Conservation (phyloP, 2,797 vertebrate species). For the Melanotaenia nigrans region DNA sequence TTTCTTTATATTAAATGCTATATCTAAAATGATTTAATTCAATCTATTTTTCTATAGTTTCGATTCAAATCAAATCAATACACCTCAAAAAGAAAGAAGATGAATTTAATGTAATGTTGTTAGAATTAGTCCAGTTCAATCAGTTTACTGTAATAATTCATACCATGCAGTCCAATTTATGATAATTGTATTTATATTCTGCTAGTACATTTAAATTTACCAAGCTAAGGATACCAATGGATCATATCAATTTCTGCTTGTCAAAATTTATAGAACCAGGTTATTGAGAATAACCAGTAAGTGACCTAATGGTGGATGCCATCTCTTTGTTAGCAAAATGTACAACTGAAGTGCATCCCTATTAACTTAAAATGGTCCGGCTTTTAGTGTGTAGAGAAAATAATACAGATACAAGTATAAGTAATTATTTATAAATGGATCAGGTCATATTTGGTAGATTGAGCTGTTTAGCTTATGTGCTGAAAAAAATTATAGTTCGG, state of each 20-base stretch:
- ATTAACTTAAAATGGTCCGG: neutral
- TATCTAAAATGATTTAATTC: neutral
- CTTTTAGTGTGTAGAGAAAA: neutral
- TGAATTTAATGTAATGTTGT: neutral
- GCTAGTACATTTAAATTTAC: no score
- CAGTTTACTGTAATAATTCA: neutral
- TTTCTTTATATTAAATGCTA: neutral
- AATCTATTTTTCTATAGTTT: neutral
- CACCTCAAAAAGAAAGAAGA: neutral
- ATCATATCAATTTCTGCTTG: no score
- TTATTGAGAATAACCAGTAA: no score
- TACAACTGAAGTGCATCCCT: neutral
- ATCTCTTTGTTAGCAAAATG: neutral
- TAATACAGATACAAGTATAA: no score
- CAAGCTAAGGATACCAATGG: no score
- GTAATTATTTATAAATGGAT: no score
- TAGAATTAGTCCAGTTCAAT: neutral
- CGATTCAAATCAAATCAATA: neutral
- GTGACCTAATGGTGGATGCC: no score
- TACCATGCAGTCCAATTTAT: neutral
- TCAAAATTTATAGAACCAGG: no score
- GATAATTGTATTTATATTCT: no score
- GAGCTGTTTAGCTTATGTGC: neutral
- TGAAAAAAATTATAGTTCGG: neutral
- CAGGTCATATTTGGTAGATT: neutral